Conservation (phyloP, 2,113 vertebrate species). For the Apodemus speciosus region DNA sequence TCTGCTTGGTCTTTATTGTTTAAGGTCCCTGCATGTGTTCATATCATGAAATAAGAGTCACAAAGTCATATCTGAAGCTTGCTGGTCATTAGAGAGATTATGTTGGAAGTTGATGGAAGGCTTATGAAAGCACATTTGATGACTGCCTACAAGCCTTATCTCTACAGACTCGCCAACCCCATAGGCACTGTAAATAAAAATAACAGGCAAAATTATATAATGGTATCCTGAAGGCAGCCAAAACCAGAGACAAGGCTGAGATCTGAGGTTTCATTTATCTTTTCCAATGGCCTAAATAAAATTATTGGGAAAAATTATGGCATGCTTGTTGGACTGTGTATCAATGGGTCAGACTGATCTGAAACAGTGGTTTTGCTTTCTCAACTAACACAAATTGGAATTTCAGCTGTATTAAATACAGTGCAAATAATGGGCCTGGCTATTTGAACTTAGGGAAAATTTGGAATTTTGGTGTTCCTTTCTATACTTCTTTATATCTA, state of each 20-base stretch:
- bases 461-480: background rate
- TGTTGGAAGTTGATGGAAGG: background rate
- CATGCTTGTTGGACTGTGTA: background rate
- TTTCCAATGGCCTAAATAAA: constrained; percentile 40
- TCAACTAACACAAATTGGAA: background rate
- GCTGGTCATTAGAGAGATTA: constrained; percentile 38
- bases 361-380: background rate
- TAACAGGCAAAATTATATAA: constrained; percentile 35
- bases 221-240: background rate
- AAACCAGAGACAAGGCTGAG: background rate
- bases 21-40: background rate
- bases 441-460: background rate
- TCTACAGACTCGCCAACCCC: background rate
- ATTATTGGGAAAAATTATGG: constrained; percentile 45
- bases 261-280: constrained; percentile 35
- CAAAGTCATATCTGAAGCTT: constrained; percentile 40
- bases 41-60: background rate
- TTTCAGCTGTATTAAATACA: background rate
- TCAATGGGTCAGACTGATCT: background rate
- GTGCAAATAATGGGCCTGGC: background rate
- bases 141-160: background rate
- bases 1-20: background rate
- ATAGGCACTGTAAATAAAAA: constrained; percentile 27
- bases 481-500: background rate
- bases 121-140: constrained; percentile 33